Conservation (phyloP, 2,113 vertebrate species). For the Microtus oregoni region DNA sequence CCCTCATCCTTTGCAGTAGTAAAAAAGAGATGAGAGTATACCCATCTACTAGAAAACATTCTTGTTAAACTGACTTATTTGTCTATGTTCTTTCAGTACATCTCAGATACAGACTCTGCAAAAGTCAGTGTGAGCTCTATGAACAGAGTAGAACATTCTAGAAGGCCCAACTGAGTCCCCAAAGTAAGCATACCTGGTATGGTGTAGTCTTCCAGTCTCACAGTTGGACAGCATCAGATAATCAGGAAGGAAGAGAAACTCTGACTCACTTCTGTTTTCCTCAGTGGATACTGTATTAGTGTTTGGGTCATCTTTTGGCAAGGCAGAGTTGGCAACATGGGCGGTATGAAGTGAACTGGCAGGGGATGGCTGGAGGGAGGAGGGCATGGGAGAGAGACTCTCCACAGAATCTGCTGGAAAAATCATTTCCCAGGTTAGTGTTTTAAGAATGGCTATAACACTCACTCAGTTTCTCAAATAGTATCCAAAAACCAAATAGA, state of each 20-base stretch:
- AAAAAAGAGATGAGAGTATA: slow-evolving; percentile 3
- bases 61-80: background rate
- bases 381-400: slow-evolving; percentile 90
- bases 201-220: slow-evolving; percentile 90
- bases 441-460: slow-evolving; percentile 59
- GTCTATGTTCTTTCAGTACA: background rate
- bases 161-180: background rate
- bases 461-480: slow-evolving; percentile 64
- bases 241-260: slow-evolving; percentile 90
- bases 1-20: background rate
- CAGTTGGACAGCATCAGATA: slow-evolving; percentile 97
- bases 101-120: background rate
- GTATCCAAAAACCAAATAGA: slow-evolving; percentile 58
- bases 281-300: slow-evolving; percentile 66
- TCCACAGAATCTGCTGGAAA: slow-evolving; percentile 90
- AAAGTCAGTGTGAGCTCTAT: background rate
- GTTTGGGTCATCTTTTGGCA: slow-evolving; percentile 72
- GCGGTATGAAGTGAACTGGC: slow-evolving; percentile 85
- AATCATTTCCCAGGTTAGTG: slow-evolving; percentile 28
- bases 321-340: slow-evolving; percentile 82
- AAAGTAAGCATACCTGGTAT: slow-evolving; percentile 83
- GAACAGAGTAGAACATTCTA: background rate
- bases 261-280: slow-evolving; percentile 91
- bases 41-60: background rate
- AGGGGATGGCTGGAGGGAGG: slow-evolving; percentile 90